Base-by-base conservation (phyloP, 2,797 vertebrate species). In the Rhodeus uyekii region DNA sequence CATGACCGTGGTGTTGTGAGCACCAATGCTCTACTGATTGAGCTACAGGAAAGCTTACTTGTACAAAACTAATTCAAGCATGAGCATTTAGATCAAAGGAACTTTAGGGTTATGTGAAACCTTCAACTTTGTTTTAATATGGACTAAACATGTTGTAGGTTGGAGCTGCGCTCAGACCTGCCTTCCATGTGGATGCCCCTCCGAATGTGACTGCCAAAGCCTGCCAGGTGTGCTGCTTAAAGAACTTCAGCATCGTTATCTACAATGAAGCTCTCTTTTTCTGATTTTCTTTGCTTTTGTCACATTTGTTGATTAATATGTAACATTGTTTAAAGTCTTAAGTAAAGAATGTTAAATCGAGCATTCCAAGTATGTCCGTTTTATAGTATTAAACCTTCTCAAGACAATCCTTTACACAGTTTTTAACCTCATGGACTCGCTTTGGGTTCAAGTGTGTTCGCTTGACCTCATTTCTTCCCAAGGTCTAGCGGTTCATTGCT, bases 161-260 rank as follows among this genome's bases (percentile, higher is more conserved):
- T 38, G 96, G 97, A 90, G 97, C 97, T 80, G 97, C 97, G 58
- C 96, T 98, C 86, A 96, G 97, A 90, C 97, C 97, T 24, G 97
- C 97, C 76, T 99, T 99, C 88, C 78, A 92, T 75, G 87, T 95
- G 0, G 96, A 98, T 29, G 96, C 97, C 3, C 94, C 96, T 74
- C 97, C 97, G 77, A 95, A 98, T 80, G 94, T 99, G 89, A 98
- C 96, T 3, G 96, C 96, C 29, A 97, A 96, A 91, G 97, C 97
- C 76, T 98, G 97, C 87, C 96, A 99, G 96, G 97, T 97, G 88
- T 91, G 87, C 10, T 44, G 50, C 22, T 73, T 76, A 19, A 46
- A 74, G 29, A 24, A 32, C 8, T 74, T 78, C 24, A 34, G 3
- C 22, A 18, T 80, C 16, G 55, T 78, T 39, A 42, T 65, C 7